A percentile compares a stretch with the other conserved stretches of the same genome.
These are phyloP conservation scores for Camponotus pennsylvanicus DNA, from an alignment of 1,140 invertebrate species.

Conservation along the genomic window DNA sequence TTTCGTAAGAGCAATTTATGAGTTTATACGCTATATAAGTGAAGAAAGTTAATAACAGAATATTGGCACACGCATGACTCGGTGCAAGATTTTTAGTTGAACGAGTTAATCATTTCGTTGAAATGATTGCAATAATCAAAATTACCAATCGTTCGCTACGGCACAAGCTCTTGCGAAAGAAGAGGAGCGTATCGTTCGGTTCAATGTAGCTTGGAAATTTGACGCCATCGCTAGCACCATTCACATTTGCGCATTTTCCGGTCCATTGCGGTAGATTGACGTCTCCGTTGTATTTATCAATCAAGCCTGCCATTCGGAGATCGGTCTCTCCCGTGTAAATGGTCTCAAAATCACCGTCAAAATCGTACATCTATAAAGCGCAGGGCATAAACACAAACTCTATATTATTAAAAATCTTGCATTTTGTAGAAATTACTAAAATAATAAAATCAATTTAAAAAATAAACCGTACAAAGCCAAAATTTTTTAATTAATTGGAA, in stretches of 20 bases:
- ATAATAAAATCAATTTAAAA: not conserved
- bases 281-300: constrained; percentile 92
- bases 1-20: constrained; percentile 38
- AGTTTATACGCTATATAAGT: not conserved
- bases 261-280: constrained; percentile 92
- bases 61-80: constrained; percentile 31
- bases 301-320: constrained; percentile 88
- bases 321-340: constrained; percentile 92
- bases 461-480: not conserved
- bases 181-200: constrained; percentile 90
- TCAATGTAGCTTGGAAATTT: constrained; percentile 92
- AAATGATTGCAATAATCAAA: not conserved
- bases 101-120: constrained; percentile 4
- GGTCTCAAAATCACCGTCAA: constrained; percentile 92
- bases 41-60: constrained; percentile 44
- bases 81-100: not conserved
- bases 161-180: constrained; percentile 94
- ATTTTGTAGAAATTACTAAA: not conserved
- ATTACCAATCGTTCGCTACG: constrained; percentile 90
- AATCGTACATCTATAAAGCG: constrained; percentile 93
- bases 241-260: constrained; percentile 91
- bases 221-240: constrained; percentile 93
- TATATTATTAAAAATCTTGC: not conserved
- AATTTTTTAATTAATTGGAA: not conserved
- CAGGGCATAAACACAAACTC: not conserved